A percentile compares a stretch with the other conserved stretches of the same genome.
These are phyloP conservation scores for Phaonia tiefii DNA, from an alignment of 2,888 invertebrate genomes.

Conservation along the genomic window DNA sequence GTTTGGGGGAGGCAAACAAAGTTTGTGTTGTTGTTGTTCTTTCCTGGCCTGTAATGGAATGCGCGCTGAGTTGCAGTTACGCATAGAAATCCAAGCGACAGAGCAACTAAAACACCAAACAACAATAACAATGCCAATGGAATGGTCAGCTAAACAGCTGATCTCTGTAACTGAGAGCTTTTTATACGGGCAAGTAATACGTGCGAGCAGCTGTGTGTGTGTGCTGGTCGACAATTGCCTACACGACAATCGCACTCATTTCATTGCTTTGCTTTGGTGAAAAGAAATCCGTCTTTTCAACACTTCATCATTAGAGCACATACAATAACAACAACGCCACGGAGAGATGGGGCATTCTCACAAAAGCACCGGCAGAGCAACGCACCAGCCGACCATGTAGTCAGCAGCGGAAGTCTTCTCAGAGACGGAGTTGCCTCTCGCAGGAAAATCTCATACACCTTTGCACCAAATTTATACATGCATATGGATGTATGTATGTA, in stretches of 20 bases:
- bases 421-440: conserved; percentile 8
- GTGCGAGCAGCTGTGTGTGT: conserved; percentile 21
- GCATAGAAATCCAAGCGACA: conserved; percentile 47
- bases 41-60: conserved; percentile 56
- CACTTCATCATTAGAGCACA: conserved; percentile 59
- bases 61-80: conserved; percentile 64
- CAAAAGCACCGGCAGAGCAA: neutral
- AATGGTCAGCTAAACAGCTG: conserved; percentile 65
- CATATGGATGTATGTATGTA: too few relatives aligned
- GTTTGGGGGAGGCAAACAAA: conserved; percentile 57
- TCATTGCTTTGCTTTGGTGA: conserved; percentile 61
- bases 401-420: conserved; percentile 8
- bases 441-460: neutral
- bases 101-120: conserved; percentile 20
- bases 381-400: neutral
- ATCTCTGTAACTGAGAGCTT: conserved; percentile 61
- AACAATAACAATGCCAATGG: conserved; percentile 50
- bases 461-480: too few relatives aligned
- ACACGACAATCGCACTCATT: conserved; percentile 67
- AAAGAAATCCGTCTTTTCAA: conserved; percentile 67
- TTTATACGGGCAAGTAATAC: neutral
- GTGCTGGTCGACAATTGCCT: conserved; percentile 63
- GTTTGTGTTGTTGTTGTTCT: conserved; percentile 44
- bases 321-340: neutral
- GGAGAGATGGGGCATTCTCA: neutral